Conservation (phyloP, 2,797 vertebrate genomes). For the Macropodus opercularis region DNA sequence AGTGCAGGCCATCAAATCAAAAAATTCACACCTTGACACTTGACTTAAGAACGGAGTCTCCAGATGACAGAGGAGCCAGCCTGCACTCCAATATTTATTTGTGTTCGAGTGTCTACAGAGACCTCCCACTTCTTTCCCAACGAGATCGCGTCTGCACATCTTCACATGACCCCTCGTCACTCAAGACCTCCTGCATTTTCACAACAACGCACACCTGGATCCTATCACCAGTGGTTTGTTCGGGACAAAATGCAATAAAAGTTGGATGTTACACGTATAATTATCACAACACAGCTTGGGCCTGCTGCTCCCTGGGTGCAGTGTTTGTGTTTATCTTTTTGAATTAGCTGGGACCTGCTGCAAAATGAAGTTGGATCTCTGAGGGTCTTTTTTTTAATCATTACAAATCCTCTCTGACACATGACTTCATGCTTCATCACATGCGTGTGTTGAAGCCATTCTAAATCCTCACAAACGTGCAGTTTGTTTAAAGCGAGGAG, state of each 20-base stretch:
- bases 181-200: slow-evolving; percentile 57
- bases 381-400: slow-evolving; percentile 54
- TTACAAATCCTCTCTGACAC: slow-evolving; percentile 51
- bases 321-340: slow-evolving; percentile 72
- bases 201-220: slow-evolving; percentile 72
- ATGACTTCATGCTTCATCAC: slow-evolving; percentile 46
- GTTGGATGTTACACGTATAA: slow-evolving; percentile 58
- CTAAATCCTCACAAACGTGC: slow-evolving; percentile 64
- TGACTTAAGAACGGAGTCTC: slow-evolving; percentile 39
- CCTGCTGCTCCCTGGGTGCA: slow-evolving; percentile 35
- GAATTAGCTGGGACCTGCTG: slow-evolving; percentile 62
- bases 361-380: slow-evolving; percentile 63
- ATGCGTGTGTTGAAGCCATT: slow-evolving; percentile 46
- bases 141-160: slow-evolving; percentile 61
- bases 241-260: slow-evolving; percentile 73
- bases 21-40: slow-evolving; percentile 58
- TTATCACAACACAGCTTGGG: slow-evolving; percentile 66
- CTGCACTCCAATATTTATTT: slow-evolving; percentile 69
- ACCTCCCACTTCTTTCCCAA: slow-evolving; percentile 19
- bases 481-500: slow-evolving; percentile 69
- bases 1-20: slow-evolving; percentile 42
- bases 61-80: slow-evolving; percentile 51
- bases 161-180: slow-evolving; percentile 67
- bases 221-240: slow-evolving; percentile 62
- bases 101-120: slow-evolving; percentile 45